Conservation (phyloP, 2,113 vertebrate genomes). For the Dunckerocampus dactyliophorus region DNA sequence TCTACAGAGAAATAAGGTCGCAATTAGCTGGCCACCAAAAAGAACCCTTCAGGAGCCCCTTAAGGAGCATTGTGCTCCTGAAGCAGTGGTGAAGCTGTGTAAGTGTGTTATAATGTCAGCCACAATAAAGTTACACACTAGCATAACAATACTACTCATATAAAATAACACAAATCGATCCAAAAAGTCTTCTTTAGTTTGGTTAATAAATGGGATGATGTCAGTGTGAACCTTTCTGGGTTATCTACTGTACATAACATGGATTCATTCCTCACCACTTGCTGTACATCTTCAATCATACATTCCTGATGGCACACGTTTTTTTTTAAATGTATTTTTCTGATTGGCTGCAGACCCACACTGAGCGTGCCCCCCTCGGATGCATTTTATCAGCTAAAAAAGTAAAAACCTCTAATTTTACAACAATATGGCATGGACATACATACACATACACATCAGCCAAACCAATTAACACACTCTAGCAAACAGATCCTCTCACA, state of each 20-base stretch:
- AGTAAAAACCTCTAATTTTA: constrained; percentile 58
- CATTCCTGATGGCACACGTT: constrained; percentile 54
- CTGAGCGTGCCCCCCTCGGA: constrained; percentile 28
- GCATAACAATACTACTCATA: constrained; percentile 60
- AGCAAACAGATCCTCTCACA: constrained; percentile 48
- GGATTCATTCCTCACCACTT: constrained; percentile 11
- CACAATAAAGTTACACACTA: constrained; percentile 65
- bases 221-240: constrained; percentile 39
- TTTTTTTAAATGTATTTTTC: constrained; percentile 35
- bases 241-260: constrained; percentile 35
- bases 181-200: constrained; percentile 63
- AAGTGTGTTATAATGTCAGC: constrained; percentile 63
- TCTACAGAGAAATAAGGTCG: constrained; percentile 33
- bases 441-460: constrained; percentile 1
- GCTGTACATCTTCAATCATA: constrained; percentile 26
- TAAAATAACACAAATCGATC: constrained; percentile 61
- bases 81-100: constrained; percentile 67
- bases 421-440: constrained; percentile 58
- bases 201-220: constrained; percentile 69
- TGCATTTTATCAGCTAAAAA: constrained; percentile 55
- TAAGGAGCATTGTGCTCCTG: constrained; percentile 49
- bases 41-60: constrained; percentile 42
- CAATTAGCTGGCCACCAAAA: constrained; percentile 9
- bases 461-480: constrained; percentile 10
- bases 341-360: constrained; percentile 55